These are phyloP conservation scores for Xenotilapia longispinis DNA, from an alignment of 2,113 vertebrate genomes.

Conservation along the genomic window DNA sequence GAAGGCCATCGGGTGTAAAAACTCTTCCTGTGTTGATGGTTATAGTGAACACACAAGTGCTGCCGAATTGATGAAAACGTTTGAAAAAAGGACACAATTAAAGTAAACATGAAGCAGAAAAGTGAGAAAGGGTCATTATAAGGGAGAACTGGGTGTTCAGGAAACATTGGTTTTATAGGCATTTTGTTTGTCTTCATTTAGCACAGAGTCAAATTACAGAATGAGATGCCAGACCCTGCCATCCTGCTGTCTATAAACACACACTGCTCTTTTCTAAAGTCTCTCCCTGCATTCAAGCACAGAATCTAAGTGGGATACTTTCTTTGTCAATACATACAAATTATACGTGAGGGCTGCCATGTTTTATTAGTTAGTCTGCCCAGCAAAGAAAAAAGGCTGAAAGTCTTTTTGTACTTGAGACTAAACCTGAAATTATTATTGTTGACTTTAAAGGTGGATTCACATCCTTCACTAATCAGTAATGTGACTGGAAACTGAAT, in stretches of 20 bases:
- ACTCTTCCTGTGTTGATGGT: not conserved
- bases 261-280: not conserved
- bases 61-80: not conserved
- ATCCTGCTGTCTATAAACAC: not conserved
- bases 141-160: not conserved
- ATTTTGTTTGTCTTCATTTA: not conserved
- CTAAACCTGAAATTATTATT: not conserved
- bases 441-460: not conserved
- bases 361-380: constrained; percentile 7
- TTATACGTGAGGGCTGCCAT: not conserved
- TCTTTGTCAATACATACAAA: not conserved
- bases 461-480: not conserved
- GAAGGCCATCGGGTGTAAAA: not conserved
- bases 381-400: not conserved
- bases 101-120: not conserved
- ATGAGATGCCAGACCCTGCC: not conserved
- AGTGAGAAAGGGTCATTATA: not conserved
- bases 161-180: not conserved
- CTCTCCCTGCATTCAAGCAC: not conserved
- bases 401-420: not conserved
- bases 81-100: not conserved
- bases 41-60: not conserved
- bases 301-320: not conserved
- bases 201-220: not conserved
- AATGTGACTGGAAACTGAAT: not conserved